These are phyloP conservation scores for Podarcis raffonei DNA, from an alignment of 2,113 vertebrate species.

Conservation along the genomic window DNA sequence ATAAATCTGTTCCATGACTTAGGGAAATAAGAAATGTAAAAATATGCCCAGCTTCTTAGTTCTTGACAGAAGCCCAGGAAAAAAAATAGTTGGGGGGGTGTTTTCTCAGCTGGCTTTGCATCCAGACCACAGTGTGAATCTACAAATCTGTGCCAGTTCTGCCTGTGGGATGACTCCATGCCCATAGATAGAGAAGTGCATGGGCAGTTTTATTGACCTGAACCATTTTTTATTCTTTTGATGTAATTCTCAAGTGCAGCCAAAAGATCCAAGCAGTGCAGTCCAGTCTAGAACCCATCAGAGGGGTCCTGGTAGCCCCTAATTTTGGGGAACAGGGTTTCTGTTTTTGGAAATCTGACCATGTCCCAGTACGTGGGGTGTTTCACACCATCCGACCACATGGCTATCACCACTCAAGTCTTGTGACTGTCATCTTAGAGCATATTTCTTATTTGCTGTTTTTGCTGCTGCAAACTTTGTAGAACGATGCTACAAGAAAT, in stretches of 20 bases:
- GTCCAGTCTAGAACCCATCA: not conserved
- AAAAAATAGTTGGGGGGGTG: not conserved
- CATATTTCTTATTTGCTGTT: no score
- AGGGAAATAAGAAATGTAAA: conserved; percentile 12
- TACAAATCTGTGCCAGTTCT: not conserved
- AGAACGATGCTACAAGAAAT: no score
- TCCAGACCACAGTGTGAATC: not conserved
- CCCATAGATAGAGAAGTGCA: not conserved
- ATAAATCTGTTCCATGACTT: not conserved
- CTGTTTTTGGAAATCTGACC: not conserved
- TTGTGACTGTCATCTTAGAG: not conserved
- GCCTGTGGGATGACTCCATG: accelerated
- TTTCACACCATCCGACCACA: not conserved
- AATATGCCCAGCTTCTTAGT: not conserved
- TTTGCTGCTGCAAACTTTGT: no score
- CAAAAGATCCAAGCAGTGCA: not conserved
- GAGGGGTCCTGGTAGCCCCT: not conserved
- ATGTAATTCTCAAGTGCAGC: not conserved
- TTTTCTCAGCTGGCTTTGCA: not conserved
- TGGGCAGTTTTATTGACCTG: not conserved
- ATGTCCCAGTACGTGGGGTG: not conserved
- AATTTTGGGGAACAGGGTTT: not conserved
- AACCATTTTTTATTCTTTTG: not conserved
- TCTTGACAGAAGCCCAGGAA: not conserved
- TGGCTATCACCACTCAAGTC: not conserved